A percentile compares a stretch with the other conserved stretches of the same genome.
Conservation (phyloP, 2,113 vertebrate species). For the Anas platyrhynchos region DNA sequence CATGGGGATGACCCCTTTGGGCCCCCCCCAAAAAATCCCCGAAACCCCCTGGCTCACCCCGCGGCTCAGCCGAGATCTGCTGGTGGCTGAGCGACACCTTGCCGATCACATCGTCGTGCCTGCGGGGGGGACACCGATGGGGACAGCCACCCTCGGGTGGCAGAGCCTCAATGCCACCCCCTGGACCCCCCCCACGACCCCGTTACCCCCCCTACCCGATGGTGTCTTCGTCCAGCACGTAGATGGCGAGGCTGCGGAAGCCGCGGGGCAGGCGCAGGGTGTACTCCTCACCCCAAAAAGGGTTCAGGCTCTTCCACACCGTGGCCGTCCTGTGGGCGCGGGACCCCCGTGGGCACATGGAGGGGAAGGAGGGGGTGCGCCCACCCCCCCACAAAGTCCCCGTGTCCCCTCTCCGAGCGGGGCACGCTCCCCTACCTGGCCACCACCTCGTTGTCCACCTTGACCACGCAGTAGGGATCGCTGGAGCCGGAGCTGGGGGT, state of each 20-base stretch:
- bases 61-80: slow-evolving; percentile 76
- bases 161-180: neutral
- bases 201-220: slow-evolving; percentile 77
- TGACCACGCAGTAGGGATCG: slow-evolving; percentile 91
- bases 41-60: slow-evolving; percentile 75
- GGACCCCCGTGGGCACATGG: neutral
- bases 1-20: rapidly evolving
- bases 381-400: too few species aligned
- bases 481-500: slow-evolving; percentile 86
- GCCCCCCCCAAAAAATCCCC: too few species aligned
- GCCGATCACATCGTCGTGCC: slow-evolving; percentile 90
- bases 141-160: neutral
- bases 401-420: rapidly evolving
- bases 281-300: slow-evolving; percentile 94
- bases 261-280: slow-evolving; percentile 86
- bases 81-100: slow-evolving; percentile 88
- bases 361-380: too few species aligned
- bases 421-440: slow-evolving; percentile 74
- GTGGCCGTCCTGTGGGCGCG: slow-evolving; percentile 80
- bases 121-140: neutral
- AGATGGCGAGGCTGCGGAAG: slow-evolving; percentile 86
- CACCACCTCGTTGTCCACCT: slow-evolving; percentile 91
- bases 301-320: slow-evolving; percentile 89
- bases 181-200: neutral
- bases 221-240: slow-evolving; percentile 91